Evolutionary conservation across 2,797 vertebrate species (phyloP), one percentile per base, ranked within the genome.

Genomic region (Galaxias olidus): DNA sequence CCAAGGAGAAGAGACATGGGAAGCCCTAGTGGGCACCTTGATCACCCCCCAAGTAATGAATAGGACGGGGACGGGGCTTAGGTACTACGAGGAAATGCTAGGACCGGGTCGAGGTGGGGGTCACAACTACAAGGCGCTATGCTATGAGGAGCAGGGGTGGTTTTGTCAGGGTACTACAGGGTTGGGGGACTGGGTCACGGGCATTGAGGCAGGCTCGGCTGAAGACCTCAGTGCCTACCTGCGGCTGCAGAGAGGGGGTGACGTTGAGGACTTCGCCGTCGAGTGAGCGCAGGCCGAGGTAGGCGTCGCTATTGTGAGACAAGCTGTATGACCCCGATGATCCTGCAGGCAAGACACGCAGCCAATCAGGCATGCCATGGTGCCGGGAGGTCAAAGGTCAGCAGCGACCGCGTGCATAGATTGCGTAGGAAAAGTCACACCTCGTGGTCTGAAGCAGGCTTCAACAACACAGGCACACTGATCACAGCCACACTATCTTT

Each of bases 261-360:
- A 90, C 83, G 86, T 58, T 81, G 80, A 90, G 85, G 79, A 83
- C 86, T 85, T 92, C 90, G 79, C 91, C 91, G 84, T 92, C 92
- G 86, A 94, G 88, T 0, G 90, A 90, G 77, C 74, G 92, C 83
- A 95, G 82, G 73, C 89, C 84, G 68, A 93, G 84, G 84, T 91
- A 94, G 10, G 88, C 45, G 48, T 93, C 93, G 76, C 92, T 86
- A 59, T 93, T 80, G 78, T 91, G 89, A 79, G 92, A 90, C 89
- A 94, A 91, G 71, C 88, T 91, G 84, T 91, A 93, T 78, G 93
- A 93, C 83, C 89, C 89, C 61, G 91, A 89, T 63, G 91, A 92
- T 86, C 91, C 93, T 94, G 90, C 55, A 77, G 84, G 83, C 73
- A 86, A 86, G 74, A 81, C 77, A 79, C 71, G 73, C 75, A 87